These are phyloP conservation scores for Melanotaenia parkinsoni DNA, from an alignment of 2,797 vertebrate species.

Conservation along the genomic window DNA sequence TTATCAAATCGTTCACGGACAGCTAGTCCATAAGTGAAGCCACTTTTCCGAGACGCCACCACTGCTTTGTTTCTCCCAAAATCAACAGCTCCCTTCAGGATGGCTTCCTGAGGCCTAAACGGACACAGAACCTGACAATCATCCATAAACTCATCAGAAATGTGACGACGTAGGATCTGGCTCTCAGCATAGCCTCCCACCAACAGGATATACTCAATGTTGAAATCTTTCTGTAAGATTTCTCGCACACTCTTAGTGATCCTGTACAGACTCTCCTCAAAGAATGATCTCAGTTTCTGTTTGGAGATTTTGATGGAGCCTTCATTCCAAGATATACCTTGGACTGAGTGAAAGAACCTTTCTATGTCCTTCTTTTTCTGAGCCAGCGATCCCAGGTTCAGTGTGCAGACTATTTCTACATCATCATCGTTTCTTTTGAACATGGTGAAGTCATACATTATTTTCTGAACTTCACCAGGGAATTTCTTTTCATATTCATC, in stretches of 20 bases:
- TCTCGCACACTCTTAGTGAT: not conserved
- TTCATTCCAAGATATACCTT: not conserved
- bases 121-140: conserved; percentile 6
- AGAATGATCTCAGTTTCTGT: conserved; percentile 2
- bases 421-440: not conserved
- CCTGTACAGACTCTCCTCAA: not conserved
- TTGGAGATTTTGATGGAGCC: fast-evolving
- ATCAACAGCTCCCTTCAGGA: not conserved
- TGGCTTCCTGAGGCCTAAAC: not conserved
- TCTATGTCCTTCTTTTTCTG: fast-evolving
- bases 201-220: conserved; percentile 1
- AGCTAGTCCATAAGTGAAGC: conserved; percentile 1
- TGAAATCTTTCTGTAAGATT: fast-evolving
- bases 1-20: not conserved
- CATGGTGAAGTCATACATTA: fast-evolving
- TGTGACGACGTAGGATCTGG: not conserved
- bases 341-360: not conserved
- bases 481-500: not conserved
- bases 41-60: not conserved
- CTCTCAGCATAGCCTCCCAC: not conserved
- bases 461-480: conserved; percentile 4
- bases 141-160: not conserved
- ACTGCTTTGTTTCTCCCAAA: not conserved
- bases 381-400: fast-evolving
- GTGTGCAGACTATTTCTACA: fast-evolving